Percentiles rank a stretch among this genome's conserved stretches.
phyloP scores from a whole-genome alignment of 2,888 invertebrate species.

The Asteroscopus sphinx region DNA sequence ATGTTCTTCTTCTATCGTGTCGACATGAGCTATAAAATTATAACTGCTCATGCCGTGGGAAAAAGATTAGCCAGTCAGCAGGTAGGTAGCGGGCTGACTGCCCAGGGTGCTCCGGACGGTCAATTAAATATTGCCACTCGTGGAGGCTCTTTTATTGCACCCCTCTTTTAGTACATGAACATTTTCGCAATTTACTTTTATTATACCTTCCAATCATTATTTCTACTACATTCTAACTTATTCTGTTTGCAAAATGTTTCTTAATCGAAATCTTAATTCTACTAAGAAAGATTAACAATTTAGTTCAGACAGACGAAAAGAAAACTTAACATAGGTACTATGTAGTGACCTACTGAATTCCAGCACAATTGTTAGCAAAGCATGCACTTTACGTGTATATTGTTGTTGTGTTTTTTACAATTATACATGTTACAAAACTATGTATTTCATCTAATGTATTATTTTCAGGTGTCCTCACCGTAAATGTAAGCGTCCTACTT shows the following conservation, averaged over 20 bases:
- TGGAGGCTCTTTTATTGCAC: too few relatives aligned
- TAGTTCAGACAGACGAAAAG: slow-evolving; percentile 24
- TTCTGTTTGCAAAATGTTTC: slow-evolving; percentile 17
- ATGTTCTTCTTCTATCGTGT: too few relatives aligned
- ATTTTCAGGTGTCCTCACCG: slow-evolving; percentile 96
- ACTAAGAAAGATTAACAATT: slow-evolving; percentile 7
- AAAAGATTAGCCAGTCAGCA: too few relatives aligned
- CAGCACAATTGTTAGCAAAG: slow-evolving; percentile 63
- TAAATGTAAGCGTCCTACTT: slow-evolving; percentile 97
- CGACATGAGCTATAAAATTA: too few relatives aligned
- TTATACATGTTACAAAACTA: slow-evolving; percentile 59
- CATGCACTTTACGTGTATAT: slow-evolving; percentile 60
- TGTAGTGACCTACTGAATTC: slow-evolving; percentile 44
- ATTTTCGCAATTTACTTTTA: slow-evolving; percentile 48
- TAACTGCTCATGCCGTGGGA: too few relatives aligned
- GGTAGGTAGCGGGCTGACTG: too few relatives aligned
- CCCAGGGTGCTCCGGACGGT: too few relatives aligned
- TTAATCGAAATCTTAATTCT: slow-evolving; percentile 21
- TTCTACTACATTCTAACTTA: slow-evolving; percentile 28
- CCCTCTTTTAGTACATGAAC: too few relatives aligned
- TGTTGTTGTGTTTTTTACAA: slow-evolving; percentile 63
- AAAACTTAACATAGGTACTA: slow-evolving; percentile 31
- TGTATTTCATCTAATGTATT: slow-evolving; percentile 50
- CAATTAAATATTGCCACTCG: too few relatives aligned
- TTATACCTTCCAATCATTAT: slow-evolving; percentile 45